Evolutionary conservation across 2,797 vertebrate species (phyloP), one percentile per base, ranked within the genome.

Genomic region (Paedocypris micromegethes): DNA sequence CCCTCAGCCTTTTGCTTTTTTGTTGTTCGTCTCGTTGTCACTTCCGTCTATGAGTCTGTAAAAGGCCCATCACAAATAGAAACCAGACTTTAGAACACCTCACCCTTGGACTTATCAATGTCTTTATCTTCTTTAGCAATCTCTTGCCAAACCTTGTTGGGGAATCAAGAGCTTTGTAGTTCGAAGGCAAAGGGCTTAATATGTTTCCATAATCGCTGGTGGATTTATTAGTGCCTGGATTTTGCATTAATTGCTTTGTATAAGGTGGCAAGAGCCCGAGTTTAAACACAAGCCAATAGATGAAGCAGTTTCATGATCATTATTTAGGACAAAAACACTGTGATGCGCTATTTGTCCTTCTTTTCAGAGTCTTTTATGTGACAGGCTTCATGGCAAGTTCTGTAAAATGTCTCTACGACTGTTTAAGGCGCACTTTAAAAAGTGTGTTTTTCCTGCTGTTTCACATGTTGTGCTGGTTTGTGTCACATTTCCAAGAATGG

Each of bases 21-120:
- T 60, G 9, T 45, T 9, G 42, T 37, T 38, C 48, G 43, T 7
- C 64, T 58, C 68, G 54, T 58, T 23, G 23, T 23, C 23, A 23
- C 23, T 23, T 23, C 23, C 23, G 51, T 63, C 53, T 45, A 66
- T 66, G 50, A 44, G 43, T 58, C 40, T 51, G 53, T 62, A 52
- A 68, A 65, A 68, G 61, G 53, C 52, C 68, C 58, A 66, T 69
- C 75, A 67, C 82, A 88, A 84, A 82, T 80, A 74, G 75, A 77
- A 68, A 58, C 73, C 75, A 75, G 86, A 79, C 87, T 85, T 54
- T 48, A 70, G 84, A 80, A 67, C 80, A 73, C 75, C 75, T 78
- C 70, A 72, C 81, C 80, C 80, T 75, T 46, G 42, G 75, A 76
- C 83, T 83, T 86, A 79, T 85, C 75, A 84, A 86, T 81, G 82